Evolutionary conservation across 2,888 invertebrate species (phyloP).

Genomic region (Nymphalis c-album): DNA sequence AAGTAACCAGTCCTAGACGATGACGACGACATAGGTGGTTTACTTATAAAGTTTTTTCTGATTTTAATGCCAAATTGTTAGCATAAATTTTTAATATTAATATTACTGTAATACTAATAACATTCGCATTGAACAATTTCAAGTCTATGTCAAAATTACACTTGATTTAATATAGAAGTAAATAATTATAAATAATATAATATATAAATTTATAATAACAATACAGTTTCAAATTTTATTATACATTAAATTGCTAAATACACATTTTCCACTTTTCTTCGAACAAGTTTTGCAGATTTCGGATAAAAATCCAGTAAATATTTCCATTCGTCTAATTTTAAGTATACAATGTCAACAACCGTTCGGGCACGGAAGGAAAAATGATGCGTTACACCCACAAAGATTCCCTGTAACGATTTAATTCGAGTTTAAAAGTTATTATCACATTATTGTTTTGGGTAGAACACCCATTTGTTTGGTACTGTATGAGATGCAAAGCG

Average conservation of each 20-base stretch:
- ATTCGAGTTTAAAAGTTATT: not conserved
- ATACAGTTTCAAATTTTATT: not conserved
- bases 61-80: too few relatives aligned
- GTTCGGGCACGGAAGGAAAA: constrained; percentile 80
- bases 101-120: too few relatives aligned
- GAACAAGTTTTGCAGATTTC: constrained; percentile 66
- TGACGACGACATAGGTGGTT: too few relatives aligned
- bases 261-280: constrained; percentile 71
- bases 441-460: not conserved
- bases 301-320: constrained; percentile 75
- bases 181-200: too few relatives aligned
- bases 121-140: too few relatives aligned
- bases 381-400: constrained; percentile 76
- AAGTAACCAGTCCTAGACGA: too few relatives aligned
- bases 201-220: too few relatives aligned
- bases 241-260: constrained; percentile 57
- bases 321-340: constrained; percentile 77
- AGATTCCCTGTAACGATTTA: constrained; percentile 71
- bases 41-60: too few relatives aligned
- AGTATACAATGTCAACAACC: constrained; percentile 75
- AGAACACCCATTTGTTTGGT: not conserved
- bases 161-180: too few relatives aligned
- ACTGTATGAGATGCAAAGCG: too few relatives aligned
- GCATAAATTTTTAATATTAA: too few relatives aligned
- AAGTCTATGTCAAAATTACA: too few relatives aligned